Evolutionary conservation across 2,888 invertebrate species (phyloP), one percentile per base, ranked within the genome.

Genomic region (Synanthedon formicaeformis): DNA sequence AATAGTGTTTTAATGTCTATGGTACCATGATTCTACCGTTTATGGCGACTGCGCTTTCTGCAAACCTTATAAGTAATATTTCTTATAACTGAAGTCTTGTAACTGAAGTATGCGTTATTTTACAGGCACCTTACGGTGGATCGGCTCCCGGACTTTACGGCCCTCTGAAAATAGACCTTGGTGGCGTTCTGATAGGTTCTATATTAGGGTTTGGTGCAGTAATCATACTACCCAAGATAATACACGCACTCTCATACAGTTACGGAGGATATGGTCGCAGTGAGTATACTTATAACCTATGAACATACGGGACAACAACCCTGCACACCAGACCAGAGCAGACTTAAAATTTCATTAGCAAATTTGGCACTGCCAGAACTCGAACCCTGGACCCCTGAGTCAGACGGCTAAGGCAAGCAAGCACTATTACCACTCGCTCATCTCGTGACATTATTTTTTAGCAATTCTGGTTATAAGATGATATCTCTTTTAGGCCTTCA

Each of bases 141-240:
- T 75, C 86, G 5, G 78, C 85, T 0, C 85, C 86, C 2, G 92
- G 93, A 0, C 78, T 91, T 12, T 93, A 94, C 61, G 91, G 91
- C 2, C 94, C 94, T 0, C 86, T 93, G 56, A 95, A 94, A 81
- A 90, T 95, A 52, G 95, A 95, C 66, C 83, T 95, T 0, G 95
- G 95, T 5, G 95, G 95, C 1, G 91, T 95, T 8, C 90, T 95
- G 6, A 80, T 95, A 23, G 95, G 95, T 0, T 94, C 94, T 2
- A 88, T 95, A 2, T 88, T 95, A 50, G 95, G 95, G 0, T 91
- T 95, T 51, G 95, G 95, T 12, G 94, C 94, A 1, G 91, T 95
- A 55, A 84, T 95, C 14, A 90, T 95, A 2, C 88, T 95, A 51
- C 95, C 95, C 0, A 95, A 95, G 76, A 75, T 95, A 48, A 89